Percentiles rank a stretch among this genome's conserved stretches.
These are phyloP conservation scores for Aphidoletes aphidimyza DNA, from an alignment of 2,888 invertebrate species.

Conservation along the genomic window DNA sequence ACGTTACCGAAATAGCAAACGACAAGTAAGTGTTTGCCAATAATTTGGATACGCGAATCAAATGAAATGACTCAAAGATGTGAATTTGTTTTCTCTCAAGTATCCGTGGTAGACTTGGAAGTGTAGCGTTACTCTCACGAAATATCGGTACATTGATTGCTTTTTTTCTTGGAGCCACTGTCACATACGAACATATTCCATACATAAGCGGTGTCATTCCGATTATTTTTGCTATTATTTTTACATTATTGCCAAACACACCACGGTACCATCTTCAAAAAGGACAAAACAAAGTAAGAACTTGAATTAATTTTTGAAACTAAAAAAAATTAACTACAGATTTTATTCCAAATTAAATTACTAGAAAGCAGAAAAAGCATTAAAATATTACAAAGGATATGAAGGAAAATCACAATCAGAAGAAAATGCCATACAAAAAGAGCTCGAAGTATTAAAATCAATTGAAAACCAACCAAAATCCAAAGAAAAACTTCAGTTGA, in stretches of 20 bases:
- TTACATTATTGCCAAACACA: slow-evolving; percentile 57
- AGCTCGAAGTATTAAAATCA: too few species aligned
- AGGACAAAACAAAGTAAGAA: not conserved
- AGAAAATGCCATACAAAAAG: too few species aligned
- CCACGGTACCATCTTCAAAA: slow-evolving; percentile 57
- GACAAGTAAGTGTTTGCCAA: slow-evolving; percentile 60
- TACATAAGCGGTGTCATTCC: slow-evolving; percentile 57
- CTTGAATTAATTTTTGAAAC: too few species aligned
- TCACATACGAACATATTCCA: slow-evolving; percentile 57
- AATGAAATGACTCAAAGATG: too few species aligned
- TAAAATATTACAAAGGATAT: too few species aligned
- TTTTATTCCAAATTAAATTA: too few species aligned
- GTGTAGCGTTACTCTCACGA: slow-evolving; percentile 56
- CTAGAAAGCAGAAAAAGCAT: too few species aligned
- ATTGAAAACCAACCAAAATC: too few species aligned
- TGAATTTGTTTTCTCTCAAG: too few species aligned
- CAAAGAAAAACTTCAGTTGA: not conserved
- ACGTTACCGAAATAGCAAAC: slow-evolving; percentile 65
- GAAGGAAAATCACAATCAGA: too few species aligned
- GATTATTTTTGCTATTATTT: not conserved
- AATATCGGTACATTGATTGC: slow-evolving; percentile 57
- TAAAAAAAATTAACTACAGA: not conserved
- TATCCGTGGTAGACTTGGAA: slow-evolving; percentile 57
- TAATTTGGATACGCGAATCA: too few species aligned
- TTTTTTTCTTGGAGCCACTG: slow-evolving; percentile 57